These are phyloP conservation scores for Centropyge bicolor DNA, from an alignment of 2,797 vertebrate species.

Conservation along the genomic window DNA sequence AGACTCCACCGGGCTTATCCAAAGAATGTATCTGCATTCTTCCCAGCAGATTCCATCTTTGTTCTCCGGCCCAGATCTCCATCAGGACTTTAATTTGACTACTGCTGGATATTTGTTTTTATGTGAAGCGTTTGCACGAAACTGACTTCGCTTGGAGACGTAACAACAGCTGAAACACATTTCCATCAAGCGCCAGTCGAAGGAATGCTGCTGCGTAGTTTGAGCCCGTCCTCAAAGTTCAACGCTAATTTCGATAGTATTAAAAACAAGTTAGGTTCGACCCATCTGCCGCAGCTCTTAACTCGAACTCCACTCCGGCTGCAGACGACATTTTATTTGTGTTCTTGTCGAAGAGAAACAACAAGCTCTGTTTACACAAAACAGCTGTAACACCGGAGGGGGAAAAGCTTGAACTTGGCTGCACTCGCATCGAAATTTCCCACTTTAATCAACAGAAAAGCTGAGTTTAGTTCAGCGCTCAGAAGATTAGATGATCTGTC, in stretches of 20 bases:
- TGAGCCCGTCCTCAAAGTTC: constrained; percentile 8
- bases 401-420: constrained; percentile 37
- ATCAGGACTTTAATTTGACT: constrained; percentile 31
- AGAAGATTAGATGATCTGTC: not conserved
- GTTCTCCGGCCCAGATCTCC: constrained; percentile 55
- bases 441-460: constrained; percentile 23
- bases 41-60: constrained; percentile 72
- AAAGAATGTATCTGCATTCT: constrained; percentile 78
- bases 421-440: not conserved
- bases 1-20: constrained; percentile 52
- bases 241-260: not conserved
- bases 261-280: not conserved
- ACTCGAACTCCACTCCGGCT: not conserved
- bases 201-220: not conserved
- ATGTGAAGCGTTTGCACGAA: constrained; percentile 2
- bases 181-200: not conserved
- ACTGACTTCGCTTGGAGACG: not conserved
- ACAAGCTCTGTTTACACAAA: constrained; percentile 38
- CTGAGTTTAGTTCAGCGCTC: constrained; percentile 5
- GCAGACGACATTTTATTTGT: not conserved
- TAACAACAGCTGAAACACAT: not conserved
- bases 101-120: not conserved
- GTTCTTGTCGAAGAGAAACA: constrained; percentile 18
- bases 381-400: constrained; percentile 43
- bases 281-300: not conserved